Conservation (phyloP, 2,113 vertebrate genomes). For the Sinosuthora webbiana region DNA sequence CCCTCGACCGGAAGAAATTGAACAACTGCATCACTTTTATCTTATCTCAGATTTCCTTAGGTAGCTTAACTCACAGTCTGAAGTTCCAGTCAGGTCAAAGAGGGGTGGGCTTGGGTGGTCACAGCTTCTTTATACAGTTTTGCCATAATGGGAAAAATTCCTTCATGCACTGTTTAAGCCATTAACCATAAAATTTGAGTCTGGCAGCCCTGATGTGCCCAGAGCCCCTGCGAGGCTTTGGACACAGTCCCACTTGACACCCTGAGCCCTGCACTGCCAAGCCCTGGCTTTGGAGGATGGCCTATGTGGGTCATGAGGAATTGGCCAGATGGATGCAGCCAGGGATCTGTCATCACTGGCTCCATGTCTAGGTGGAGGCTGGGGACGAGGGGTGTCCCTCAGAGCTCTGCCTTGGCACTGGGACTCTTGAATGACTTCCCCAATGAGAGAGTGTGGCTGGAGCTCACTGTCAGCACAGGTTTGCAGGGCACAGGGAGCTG, state of each 20-base stretch:
- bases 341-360: background rate
- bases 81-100: background rate
- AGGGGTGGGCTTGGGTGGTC: background rate
- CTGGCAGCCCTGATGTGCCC: background rate
- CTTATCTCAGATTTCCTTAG: background rate
- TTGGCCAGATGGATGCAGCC: background rate
- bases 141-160: background rate
- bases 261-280: background rate
- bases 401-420: background rate
- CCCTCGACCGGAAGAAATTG: background rate
- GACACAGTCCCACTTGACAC: background rate
- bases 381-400: background rate
- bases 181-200: background rate
- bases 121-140: background rate
- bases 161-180: background rate
- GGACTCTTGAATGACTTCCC: background rate
- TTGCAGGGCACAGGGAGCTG: background rate
- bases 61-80: background rate
- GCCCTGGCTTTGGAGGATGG: background rate
- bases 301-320: accelerated
- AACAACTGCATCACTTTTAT: too few species aligned
- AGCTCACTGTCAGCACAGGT: accelerated
- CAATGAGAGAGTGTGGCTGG: too few species aligned
- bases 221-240: background rate
- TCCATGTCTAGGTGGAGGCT: background rate